Conservation (phyloP, 2,797 vertebrate genomes). For the Gymnothorax javanicus region DNA sequence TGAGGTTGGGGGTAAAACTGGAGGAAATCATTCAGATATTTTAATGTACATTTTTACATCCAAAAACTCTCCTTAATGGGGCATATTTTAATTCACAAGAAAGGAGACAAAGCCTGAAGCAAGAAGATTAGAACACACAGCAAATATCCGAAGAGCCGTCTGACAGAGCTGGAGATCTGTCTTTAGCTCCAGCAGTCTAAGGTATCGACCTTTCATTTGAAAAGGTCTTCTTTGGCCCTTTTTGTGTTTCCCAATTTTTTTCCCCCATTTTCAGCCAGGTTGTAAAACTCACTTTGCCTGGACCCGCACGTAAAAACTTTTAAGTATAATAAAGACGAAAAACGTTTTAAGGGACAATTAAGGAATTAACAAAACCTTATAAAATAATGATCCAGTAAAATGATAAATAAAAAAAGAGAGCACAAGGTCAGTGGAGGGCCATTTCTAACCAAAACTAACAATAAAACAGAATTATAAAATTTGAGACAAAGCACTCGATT, state of each 20-base stretch:
- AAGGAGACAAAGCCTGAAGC: not conserved
- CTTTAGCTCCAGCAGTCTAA: no score
- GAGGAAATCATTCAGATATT: not conserved
- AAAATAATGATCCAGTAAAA: slow-evolving; percentile 50
- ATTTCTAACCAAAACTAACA: slow-evolving; percentile 41
- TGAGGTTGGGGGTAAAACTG: not conserved
- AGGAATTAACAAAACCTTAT: slow-evolving; percentile 57
- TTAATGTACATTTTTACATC: not conserved
- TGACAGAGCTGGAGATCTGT: not conserved
- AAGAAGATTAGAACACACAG: not conserved
- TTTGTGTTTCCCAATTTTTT: slow-evolving; percentile 52
- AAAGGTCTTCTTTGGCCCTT: slow-evolving; percentile 37
- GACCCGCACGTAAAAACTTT: slow-evolving; percentile 50
- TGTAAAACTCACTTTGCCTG: slow-evolving; percentile 55
- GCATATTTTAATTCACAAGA: not conserved
- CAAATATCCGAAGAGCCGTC: no score
- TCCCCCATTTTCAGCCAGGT: slow-evolving; percentile 56
- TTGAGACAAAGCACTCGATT: slow-evolving; percentile 40
- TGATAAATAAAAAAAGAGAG: slow-evolving; percentile 44
- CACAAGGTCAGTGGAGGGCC: slow-evolving; percentile 36
- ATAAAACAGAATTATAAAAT: slow-evolving; percentile 52
- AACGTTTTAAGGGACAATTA: slow-evolving; percentile 65
- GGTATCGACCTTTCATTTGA: slow-evolving; percentile 32
- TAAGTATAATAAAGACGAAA: slow-evolving; percentile 51
- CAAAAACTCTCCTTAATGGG: slow-evolving; percentile 24